A percentile compares a stretch with the other conserved stretches of the same genome.
Evolutionary conservation across 2,888 invertebrate genomes (phyloP).

Genomic region (Siphlonurus alternatus): DNA sequence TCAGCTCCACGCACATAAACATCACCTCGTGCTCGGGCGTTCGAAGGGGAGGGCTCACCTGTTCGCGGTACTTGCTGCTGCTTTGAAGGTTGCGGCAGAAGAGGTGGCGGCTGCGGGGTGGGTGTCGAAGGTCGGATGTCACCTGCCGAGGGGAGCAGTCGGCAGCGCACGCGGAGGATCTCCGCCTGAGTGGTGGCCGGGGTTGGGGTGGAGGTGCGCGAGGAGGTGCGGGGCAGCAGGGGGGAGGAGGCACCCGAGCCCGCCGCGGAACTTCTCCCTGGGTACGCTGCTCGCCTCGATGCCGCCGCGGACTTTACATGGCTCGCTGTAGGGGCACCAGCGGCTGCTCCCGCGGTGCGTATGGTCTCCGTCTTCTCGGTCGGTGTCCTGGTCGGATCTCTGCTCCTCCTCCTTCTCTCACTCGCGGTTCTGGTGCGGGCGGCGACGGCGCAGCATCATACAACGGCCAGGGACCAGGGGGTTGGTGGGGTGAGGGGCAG

Average conservation of each 20-base stretch:
- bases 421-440: no score
- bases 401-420: background rate
- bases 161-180: background rate
- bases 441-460: background rate
- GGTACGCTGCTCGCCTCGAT: background rate
- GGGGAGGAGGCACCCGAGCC: background rate
- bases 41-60: background rate
- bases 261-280: background rate
- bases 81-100: no score
- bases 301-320: background rate
- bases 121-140: background rate
- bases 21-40: no score
- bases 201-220: background rate
- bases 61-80: background rate
- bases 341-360: background rate
- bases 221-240: background rate
- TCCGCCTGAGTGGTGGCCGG: constrained; percentile 1
- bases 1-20: background rate
- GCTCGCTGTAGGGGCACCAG: background rate
- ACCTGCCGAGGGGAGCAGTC: background rate
- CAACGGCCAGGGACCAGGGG: background rate
- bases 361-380: background rate
- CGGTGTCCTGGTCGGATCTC: background rate
- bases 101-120: background rate
- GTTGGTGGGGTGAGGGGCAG: background rate